Evolutionary conservation across 1,140 invertebrate genomes (phyloP), one percentile per base, ranked within the genome.

Genomic region (Limonius californicus): DNA sequence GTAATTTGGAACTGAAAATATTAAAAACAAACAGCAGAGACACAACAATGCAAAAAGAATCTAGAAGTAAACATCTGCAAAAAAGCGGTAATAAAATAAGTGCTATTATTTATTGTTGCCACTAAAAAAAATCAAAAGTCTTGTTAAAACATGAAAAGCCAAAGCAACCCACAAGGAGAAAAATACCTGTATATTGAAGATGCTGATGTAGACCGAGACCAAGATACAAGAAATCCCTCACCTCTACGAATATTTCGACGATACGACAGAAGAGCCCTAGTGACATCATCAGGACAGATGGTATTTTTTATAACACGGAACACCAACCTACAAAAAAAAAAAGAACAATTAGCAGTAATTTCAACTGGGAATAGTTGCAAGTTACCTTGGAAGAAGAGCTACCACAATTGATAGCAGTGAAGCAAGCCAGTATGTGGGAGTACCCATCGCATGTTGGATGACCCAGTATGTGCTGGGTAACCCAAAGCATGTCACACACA

Each of bases 381-480:
- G 65, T 78, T 83, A 95, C 94, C 94, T 90, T 35, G 94, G 95
- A 65, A 94, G 77, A 23, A 95, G 79, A 45, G 92, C 88, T 18
- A 91, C 77, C 16, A 94, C 85, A 23, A 87, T 84, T 42, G 89
- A 86, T 43, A 97, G 74, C 27, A 90, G 61, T 30, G 94, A 83
- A 27, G 89, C 85, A 16, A 93, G 81, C 88, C 92, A 95, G 82
- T 92, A 94, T 9, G 85, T 80, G 2, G 86, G 82, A 59, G 89
- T 86, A 30, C 75, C 77, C 65, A 96, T 82, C 18, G 90, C 87
- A 72, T 85, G 83, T 74, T 90, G 87, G 77, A 95, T 89, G 16
- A 96, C 90, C 87, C 89, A 90, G 79, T 89, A 94, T 15, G 91
- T 93, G 70, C 87, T 90, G 19, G 89, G 88, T 59, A 95, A 78